Conservation (phyloP, 2,888 invertebrate species). For the Conomelus anceps region DNA sequence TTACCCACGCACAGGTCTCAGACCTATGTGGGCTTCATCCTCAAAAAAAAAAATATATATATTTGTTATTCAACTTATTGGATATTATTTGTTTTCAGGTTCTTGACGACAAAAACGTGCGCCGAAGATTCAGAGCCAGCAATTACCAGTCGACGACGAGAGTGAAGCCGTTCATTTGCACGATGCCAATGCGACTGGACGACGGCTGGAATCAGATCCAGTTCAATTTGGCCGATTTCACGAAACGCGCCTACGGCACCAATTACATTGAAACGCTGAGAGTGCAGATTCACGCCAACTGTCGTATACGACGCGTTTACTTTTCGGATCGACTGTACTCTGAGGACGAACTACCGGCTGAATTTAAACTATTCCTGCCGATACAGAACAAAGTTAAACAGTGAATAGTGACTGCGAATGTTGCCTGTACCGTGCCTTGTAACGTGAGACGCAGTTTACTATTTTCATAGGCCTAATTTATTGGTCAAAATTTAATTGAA, state of each 20-base stretch:
- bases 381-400: slow-evolving; percentile 6
- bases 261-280: slow-evolving; percentile 52
- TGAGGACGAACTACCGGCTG: slow-evolving; percentile 90
- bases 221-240: slow-evolving; percentile 92
- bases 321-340: slow-evolving; percentile 84
- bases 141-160: slow-evolving; percentile 93
- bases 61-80: too few relatives aligned
- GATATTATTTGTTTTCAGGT: slow-evolving; percentile 52
- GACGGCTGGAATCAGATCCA: slow-evolving; percentile 95
- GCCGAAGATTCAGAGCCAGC: slow-evolving; percentile 58
- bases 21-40: too few relatives aligned
- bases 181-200: slow-evolving; percentile 91
- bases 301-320: slow-evolving; percentile 81
- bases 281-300: slow-evolving; percentile 94
- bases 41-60: too few relatives aligned
- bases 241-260: slow-evolving; percentile 80
- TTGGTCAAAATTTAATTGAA: too few relatives aligned
- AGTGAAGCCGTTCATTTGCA: slow-evolving; percentile 93
- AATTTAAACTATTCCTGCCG: slow-evolving; percentile 80
- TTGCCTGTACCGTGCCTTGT: too few relatives aligned
- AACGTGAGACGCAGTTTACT: too few relatives aligned
- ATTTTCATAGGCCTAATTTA: too few relatives aligned
- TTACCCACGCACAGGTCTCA: too few relatives aligned
- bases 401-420: not conserved
- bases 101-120: slow-evolving; percentile 88